These are phyloP conservation scores for Chaetodon trifascialis DNA, from an alignment of 2,113 vertebrate species.

Conservation along the genomic window DNA sequence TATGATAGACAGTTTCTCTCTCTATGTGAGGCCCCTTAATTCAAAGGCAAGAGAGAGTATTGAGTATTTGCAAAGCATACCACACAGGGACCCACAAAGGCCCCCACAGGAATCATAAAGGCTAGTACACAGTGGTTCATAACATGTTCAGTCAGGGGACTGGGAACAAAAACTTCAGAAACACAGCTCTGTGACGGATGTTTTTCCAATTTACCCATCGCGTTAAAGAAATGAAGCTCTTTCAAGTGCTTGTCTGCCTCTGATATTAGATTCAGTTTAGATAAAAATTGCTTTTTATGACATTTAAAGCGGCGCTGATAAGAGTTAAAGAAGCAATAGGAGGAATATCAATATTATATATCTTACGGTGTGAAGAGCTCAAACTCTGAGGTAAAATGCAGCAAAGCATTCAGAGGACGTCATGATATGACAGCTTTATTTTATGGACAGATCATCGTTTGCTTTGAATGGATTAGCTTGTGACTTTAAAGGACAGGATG, in stretches of 20 bases:
- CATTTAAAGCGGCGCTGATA: slow-evolving; percentile 51
- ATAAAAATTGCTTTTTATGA: slow-evolving; percentile 58
- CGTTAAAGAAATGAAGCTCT: slow-evolving; percentile 54
- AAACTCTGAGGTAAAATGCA: slow-evolving; percentile 13
- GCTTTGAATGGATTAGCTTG: slow-evolving; percentile 21
- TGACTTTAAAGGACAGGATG: too few species aligned
- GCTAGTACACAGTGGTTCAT: slow-evolving; percentile 66
- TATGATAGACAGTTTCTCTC: slow-evolving; percentile 85
- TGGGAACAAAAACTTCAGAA: slow-evolving; percentile 64
- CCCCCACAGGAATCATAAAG: slow-evolving; percentile 68
- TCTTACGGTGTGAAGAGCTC: slow-evolving; percentile 19
- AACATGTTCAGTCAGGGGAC: slow-evolving; percentile 61
- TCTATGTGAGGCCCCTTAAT: slow-evolving; percentile 79
- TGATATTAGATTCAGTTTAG: slow-evolving; percentile 63
- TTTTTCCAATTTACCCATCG: slow-evolving; percentile 52
- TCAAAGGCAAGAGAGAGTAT: slow-evolving; percentile 76
- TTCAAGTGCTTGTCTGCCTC: slow-evolving; percentile 57
- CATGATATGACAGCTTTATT: neutral
- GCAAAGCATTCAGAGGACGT: slow-evolving; percentile 13
- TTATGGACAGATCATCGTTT: slow-evolving; percentile 14
- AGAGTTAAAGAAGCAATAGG: slow-evolving; percentile 17
- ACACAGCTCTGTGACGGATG: slow-evolving; percentile 64
- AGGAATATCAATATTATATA: slow-evolving; percentile 22
- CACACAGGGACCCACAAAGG: slow-evolving; percentile 77
- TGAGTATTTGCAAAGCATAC: slow-evolving; percentile 77